A percentile compares a stretch with the other conserved stretches of the same genome.
phyloP scores from a whole-genome alignment of 2,113 vertebrate genomes.

The Leucoraja erinaceus region DNA sequence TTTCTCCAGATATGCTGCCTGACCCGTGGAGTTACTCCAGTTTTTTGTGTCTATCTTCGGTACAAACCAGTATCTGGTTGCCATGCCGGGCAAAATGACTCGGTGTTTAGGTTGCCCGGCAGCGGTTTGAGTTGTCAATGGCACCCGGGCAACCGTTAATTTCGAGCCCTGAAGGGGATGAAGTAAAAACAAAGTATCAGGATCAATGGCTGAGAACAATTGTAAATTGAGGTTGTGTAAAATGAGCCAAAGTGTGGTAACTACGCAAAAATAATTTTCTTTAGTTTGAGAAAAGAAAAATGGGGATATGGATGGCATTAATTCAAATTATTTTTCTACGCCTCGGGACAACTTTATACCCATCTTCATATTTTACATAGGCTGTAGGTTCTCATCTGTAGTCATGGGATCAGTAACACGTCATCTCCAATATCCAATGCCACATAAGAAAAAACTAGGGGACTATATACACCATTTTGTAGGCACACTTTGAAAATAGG shows the following conservation, averaged over 20 bases:
- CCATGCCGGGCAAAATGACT: too few relatives aligned
- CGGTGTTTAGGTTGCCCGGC: too few relatives aligned
- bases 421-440: not conserved
- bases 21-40: too few relatives aligned
- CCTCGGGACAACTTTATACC: not conserved
- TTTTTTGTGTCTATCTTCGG: too few relatives aligned
- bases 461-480: not conserved
- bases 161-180: too few relatives aligned
- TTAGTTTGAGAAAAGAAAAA: not conserved
- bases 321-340: not conserved
- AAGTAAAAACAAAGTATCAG: not conserved
- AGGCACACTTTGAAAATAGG: not conserved
- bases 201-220: not conserved
- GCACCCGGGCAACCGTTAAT: too few relatives aligned
- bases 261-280: not conserved
- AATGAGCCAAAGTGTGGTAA: too few relatives aligned
- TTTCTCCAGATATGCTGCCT: too few relatives aligned
- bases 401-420: not conserved
- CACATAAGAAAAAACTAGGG: not conserved
- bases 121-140: too few relatives aligned
- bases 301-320: not conserved
- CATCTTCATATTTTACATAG: not conserved
- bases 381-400: not conserved
- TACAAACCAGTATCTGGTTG: too few relatives aligned
- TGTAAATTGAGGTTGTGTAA: too few relatives aligned